phyloP scores from a whole-genome alignment of 2,888 invertebrate species.

The Rhamnusium bicolor region DNA sequence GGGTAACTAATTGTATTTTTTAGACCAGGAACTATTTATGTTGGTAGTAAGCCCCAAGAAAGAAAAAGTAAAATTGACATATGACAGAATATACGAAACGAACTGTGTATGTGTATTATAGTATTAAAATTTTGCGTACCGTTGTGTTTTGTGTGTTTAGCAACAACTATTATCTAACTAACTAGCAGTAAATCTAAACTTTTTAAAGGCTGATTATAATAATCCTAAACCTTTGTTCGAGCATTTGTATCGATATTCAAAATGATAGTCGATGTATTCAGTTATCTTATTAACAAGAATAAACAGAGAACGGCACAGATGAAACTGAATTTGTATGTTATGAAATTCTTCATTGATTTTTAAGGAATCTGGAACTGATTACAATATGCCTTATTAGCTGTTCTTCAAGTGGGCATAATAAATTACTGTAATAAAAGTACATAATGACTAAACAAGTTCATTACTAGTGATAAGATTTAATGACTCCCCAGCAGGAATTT shows the following conservation, averaged over 20 bases:
- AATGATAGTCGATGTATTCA: neutral
- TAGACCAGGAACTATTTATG: no score
- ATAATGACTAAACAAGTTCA: neutral
- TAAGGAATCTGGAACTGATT: neutral
- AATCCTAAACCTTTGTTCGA: neutral
- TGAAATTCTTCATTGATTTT: neutral
- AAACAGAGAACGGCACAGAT: neutral
- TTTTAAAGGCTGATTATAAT: neutral
- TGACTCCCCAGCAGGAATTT: neutral
- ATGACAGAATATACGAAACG: no score
- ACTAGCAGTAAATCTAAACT: no score
- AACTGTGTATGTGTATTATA: no score
- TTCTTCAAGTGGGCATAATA: neutral
- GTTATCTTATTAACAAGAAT: neutral
- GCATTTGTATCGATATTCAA: neutral
- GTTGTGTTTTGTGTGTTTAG: no score
- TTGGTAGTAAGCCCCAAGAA: no score
- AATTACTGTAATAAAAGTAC: neutral
- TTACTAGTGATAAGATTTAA: neutral
- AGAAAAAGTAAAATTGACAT: no score
- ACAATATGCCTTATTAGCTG: neutral
- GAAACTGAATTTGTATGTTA: neutral
- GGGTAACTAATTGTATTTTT: no score
- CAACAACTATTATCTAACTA: no score
- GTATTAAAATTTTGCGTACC: no score